phyloP scores from a whole-genome alignment of 2,113 vertebrate genomes.

The Vidua chalybeata region DNA sequence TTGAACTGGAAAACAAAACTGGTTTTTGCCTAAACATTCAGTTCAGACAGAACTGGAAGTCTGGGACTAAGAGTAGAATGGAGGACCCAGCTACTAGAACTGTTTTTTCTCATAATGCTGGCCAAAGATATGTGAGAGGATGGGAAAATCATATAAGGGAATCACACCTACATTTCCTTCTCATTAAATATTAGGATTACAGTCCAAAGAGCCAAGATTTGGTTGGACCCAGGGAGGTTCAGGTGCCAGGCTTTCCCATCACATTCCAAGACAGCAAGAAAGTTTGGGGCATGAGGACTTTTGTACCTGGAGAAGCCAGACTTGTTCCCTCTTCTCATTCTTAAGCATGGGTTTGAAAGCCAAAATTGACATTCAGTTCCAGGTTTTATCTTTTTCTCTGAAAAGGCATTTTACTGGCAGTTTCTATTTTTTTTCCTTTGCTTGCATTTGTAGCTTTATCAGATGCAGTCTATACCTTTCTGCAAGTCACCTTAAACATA shows the following conservation, averaged over 20 bases:
- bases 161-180: background rate
- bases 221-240: background rate
- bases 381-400: slow-evolving; percentile 35
- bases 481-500: background rate
- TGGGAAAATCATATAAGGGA: background rate
- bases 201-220: background rate
- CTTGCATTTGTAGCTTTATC: background rate
- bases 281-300: background rate
- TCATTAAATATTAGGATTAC: background rate
- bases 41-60: background rate
- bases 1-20: background rate
- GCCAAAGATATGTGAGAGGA: background rate
- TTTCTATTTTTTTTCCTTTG: background rate
- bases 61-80: background rate
- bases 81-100: background rate
- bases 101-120: background rate
- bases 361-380: background rate
- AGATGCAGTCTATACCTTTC: background rate
- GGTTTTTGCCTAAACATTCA: background rate
- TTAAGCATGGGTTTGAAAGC: background rate
- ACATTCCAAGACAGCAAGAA: background rate
- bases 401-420: background rate
- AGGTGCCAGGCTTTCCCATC: background rate
- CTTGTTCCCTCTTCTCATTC: background rate
- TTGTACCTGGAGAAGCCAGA: background rate